These are phyloP conservation scores for Gallirallus australis DNA, from an alignment of 2,797 vertebrate genomes.

Conservation along the genomic window DNA sequence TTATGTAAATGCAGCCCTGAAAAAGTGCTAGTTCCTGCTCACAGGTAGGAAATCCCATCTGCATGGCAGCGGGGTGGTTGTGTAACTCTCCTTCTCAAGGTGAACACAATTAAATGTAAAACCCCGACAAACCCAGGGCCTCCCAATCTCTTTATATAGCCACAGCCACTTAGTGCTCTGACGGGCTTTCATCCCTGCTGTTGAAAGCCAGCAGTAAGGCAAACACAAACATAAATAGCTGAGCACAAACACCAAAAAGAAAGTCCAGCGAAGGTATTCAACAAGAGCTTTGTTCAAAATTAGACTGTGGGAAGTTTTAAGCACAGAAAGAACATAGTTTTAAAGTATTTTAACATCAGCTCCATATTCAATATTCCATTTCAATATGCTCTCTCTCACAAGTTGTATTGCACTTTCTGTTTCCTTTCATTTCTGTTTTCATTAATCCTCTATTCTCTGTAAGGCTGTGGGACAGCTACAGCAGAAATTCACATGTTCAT, in stretches of 20 bases:
- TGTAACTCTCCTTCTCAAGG: constrained; percentile 11
- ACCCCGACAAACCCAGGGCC: background rate
- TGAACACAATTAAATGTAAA: constrained; percentile 33
- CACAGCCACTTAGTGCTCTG: background rate
- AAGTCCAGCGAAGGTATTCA: background rate
- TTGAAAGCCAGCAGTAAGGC: background rate
- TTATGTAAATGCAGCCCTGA: background rate
- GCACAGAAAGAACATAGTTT: background rate
- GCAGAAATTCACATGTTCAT: background rate
- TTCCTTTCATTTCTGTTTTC: background rate
- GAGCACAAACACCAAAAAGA: background rate
- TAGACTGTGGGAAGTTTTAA: background rate
- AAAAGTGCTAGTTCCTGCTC: background rate
- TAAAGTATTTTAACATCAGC: background rate
- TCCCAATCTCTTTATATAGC: background rate
- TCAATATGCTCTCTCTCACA: background rate
- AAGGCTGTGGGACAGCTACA: background rate
- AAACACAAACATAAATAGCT: background rate
- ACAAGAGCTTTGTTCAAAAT: background rate
- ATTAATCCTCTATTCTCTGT: background rate
- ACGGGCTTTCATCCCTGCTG: background rate
- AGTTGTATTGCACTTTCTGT: background rate
- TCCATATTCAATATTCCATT: background rate
- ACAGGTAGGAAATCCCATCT: background rate
- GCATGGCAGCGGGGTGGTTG: background rate